A percentile compares a stretch with the other conserved stretches of the same genome.
phyloP scores from a whole-genome alignment of 2,888 invertebrate species.

The Synergus gifuensis region DNA sequence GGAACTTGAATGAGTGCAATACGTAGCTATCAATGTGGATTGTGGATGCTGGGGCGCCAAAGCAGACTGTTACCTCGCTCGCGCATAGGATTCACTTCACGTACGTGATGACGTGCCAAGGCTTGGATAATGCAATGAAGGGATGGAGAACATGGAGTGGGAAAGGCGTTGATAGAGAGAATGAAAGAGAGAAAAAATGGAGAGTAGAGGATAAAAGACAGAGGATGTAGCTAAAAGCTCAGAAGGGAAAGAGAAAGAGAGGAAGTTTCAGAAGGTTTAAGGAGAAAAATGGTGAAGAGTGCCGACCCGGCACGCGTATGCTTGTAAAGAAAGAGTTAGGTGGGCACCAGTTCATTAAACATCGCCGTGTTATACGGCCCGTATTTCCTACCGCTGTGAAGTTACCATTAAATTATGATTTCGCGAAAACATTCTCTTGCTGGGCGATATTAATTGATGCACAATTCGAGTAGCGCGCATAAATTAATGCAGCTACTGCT shows the following conservation, averaged over 20 bases:
- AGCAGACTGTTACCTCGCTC: constrained; percentile 36
- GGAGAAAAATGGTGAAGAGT: constrained; percentile 1
- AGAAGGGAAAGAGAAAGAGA: constrained; percentile 38
- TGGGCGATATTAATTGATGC: neutral
- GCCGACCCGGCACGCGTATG: constrained; percentile 1
- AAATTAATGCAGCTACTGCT: neutral
- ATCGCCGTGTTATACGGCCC: neutral
- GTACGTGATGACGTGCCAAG: constrained; percentile 38
- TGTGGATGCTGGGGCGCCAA: constrained; percentile 36
- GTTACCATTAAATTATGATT: constrained; percentile 2
- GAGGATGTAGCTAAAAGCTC: neutral
- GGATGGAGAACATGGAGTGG: constrained; percentile 38
- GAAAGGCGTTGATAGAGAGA: constrained; percentile 43
- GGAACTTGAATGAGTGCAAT: constrained; percentile 27
- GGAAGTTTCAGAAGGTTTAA: constrained; percentile 30
- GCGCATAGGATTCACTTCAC: constrained; percentile 35
- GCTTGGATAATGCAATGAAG: constrained; percentile 35
- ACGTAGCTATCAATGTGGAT: constrained; percentile 25
- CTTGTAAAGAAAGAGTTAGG: constrained; percentile 16
- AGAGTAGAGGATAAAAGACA: neutral
- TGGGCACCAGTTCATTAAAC: constrained; percentile 6
- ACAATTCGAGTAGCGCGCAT: neutral
- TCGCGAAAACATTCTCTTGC: neutral
- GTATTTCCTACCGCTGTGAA: neutral
- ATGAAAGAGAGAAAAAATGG: constrained; percentile 35